Evolutionary conservation across 2,888 invertebrate species (phyloP), one percentile per base, ranked within the genome.

Genomic region (Philereme vetulata): DNA sequence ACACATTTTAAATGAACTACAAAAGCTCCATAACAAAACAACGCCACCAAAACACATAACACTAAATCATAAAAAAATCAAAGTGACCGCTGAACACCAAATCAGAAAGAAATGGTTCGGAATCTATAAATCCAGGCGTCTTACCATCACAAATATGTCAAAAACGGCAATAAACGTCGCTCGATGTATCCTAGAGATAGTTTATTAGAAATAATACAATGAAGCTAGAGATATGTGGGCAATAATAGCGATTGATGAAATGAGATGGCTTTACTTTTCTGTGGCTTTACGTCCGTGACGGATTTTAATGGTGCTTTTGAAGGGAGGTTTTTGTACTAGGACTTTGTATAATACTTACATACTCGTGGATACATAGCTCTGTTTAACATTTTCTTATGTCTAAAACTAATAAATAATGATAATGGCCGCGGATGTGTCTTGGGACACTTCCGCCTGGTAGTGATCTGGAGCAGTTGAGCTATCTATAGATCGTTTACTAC

Each of bases 61-160:
- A 77, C 68, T 82, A 80, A 78, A 82, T 82, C 81, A 85, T 80
- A 80, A 76, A 77, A 81, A 76, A 75, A 68, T 72, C 77, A 81
- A 84, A 79, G 78, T 79, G 80, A 78, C 84, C 82, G 83, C 79
- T 68, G 70, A 71, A 75, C 74, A 76, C 74, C 60, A 70, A 76
- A 72, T 72, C 75, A 74, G 75, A 77, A 75, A 81, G 88, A 86
- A 88, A 89, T 88, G 84, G 84, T 72, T 82, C 66, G 82, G 85
- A 84, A 85, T 86, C 84, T 81, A 86, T 87, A 87, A 86, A 86
- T 86, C 84, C 73, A 67, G 67, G 72, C 85, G 84, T 77, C 78
- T 78, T 81, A 82, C 81, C 88, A 83, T 91, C 91, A 91, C 90
- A 90, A 90, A 90, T 89, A 90, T 90, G 91, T 91, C 91, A 90